These are phyloP conservation scores for Equus przewalskii DNA, from an alignment of 2,113 vertebrate genomes.

Conservation along the genomic window DNA sequence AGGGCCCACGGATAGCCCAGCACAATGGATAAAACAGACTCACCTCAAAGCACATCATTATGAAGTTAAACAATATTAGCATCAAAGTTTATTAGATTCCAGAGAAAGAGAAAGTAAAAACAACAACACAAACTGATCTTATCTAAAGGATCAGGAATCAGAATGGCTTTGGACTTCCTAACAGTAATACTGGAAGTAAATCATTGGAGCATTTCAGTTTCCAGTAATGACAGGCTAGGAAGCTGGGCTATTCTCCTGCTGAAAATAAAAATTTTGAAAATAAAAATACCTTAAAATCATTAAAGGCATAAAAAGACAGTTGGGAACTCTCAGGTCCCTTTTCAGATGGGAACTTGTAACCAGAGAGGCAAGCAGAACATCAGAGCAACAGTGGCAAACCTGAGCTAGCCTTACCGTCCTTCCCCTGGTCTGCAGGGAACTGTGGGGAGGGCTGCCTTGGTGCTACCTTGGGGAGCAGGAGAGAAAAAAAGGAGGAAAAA, in stretches of 20 bases:
- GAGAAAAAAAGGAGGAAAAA: neutral
- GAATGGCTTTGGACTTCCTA: neutral
- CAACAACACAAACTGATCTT: neutral
- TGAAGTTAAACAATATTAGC: neutral
- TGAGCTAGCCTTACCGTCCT: neutral
- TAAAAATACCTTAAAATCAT: neutral
- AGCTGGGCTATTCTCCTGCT: neutral
- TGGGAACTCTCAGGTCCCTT: neutral
- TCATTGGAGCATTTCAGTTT: neutral
- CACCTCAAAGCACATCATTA: neutral
- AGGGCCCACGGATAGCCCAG: neutral
- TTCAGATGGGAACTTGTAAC: neutral
- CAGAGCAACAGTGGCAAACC: neutral
- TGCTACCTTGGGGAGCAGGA: neutral
- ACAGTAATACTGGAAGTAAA: neutral
- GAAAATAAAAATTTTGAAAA: neutral
- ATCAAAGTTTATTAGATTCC: neutral
- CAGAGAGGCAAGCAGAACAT: neutral
- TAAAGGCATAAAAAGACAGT: neutral
- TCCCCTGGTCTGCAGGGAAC: neutral
- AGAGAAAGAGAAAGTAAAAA: neutral
- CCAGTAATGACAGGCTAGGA: neutral
- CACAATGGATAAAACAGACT: neutral
- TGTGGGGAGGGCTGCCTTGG: neutral
- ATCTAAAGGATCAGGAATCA: neutral